A percentile compares a stretch with the other conserved stretches of the same genome.
phyloP scores from a whole-genome alignment of 2,888 invertebrate species.

The Oscheius sp. region DNA sequence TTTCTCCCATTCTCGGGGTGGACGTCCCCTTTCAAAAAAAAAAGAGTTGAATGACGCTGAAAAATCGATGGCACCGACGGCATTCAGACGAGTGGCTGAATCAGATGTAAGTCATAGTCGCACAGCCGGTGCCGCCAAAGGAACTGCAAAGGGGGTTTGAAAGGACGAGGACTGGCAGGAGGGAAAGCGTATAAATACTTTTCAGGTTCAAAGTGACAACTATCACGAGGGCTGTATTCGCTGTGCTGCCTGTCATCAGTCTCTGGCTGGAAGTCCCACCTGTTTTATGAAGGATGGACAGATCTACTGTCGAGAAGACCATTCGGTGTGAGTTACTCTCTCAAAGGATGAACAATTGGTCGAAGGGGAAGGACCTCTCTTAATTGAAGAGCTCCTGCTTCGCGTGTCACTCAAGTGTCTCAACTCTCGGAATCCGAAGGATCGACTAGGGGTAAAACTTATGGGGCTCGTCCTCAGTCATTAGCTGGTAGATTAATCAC shows the following conservation, averaged over 20 bases:
- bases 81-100: conserved; percentile 23
- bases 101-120: conserved; percentile 33
- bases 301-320: conserved; percentile 70
- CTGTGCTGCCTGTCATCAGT: conserved; percentile 63
- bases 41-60: conserved; percentile 34
- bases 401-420: conserved; percentile 16
- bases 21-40: neutral
- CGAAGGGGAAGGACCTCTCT: neutral
- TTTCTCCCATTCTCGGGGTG: neutral
- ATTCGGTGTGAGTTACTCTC: conserved; percentile 62
- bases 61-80: conserved; percentile 26
- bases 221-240: conserved; percentile 71
- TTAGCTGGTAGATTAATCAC: conserved; percentile 6
- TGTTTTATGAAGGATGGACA: conserved; percentile 68
- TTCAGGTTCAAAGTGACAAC: conserved; percentile 62
- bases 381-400: conserved; percentile 23
- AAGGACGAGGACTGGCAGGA: conserved; percentile 6
- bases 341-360: neutral
- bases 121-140: conserved; percentile 35
- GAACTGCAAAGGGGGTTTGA: conserved; percentile 24
- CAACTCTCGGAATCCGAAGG: too few relatives aligned
- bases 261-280: conserved; percentile 52
- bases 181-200: conserved; percentile 26
- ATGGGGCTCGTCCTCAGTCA: too few relatives aligned
- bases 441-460: too few relatives aligned